phyloP scores from a whole-genome alignment of 2,797 vertebrate genomes.

The Oreortyx pictus region DNA sequence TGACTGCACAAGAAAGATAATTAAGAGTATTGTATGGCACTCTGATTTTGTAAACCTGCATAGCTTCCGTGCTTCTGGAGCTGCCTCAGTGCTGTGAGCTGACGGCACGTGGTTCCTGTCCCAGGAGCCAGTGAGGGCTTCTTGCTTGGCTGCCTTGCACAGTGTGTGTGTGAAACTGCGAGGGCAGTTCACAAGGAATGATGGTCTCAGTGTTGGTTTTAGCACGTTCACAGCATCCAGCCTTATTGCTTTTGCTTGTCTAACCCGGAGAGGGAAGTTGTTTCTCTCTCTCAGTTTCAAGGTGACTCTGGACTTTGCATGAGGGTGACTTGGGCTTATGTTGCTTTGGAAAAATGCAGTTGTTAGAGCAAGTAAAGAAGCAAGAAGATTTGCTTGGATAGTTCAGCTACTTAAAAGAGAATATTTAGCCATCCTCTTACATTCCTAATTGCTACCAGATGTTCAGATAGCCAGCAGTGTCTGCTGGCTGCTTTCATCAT shows the following conservation, averaged over 20 bases:
- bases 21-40: not conserved
- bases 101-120: fast-evolving
- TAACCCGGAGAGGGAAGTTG: not conserved
- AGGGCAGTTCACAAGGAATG: not conserved
- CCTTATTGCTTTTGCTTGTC: not conserved
- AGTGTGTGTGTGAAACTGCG: not conserved
- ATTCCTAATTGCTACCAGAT: not conserved
- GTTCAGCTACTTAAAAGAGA: not conserved
- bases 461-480: not conserved
- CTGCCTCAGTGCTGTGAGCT: fast-evolving
- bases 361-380: not conserved
- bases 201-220: not conserved
- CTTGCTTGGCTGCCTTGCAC: not conserved
- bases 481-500: not conserved
- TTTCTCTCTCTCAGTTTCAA: not conserved
- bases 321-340: not conserved
- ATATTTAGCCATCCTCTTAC: not conserved
- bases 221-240: not conserved
- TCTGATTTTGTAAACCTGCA: not conserved
- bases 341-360: not conserved
- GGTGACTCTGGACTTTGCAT: not conserved
- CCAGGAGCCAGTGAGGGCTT: not conserved
- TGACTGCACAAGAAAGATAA: not conserved
- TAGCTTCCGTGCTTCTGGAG: not conserved
- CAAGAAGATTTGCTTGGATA: not conserved